Conservation (phyloP, 2,888 invertebrate species). For the Aphodius sticticus region DNA sequence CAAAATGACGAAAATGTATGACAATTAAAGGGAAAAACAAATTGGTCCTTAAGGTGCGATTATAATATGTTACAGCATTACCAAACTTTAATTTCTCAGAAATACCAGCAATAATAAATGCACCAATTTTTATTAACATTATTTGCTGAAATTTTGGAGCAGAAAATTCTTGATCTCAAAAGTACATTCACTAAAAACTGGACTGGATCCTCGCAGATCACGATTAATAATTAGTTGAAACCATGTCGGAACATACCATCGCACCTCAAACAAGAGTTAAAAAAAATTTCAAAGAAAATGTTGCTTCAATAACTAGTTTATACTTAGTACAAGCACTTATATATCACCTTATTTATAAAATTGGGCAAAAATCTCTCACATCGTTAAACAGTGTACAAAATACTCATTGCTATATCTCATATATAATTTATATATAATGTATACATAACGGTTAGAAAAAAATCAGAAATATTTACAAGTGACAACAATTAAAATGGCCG, state of each 20-base stretch:
- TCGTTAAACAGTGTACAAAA: slow-evolving; percentile 34
- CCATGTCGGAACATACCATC: background rate
- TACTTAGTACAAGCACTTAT: slow-evolving; percentile 47
- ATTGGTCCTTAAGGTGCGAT: slow-evolving; percentile 56
- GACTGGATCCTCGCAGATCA: too few relatives aligned
- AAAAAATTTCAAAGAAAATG: slow-evolving; percentile 36
- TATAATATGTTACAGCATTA: slow-evolving; percentile 44
- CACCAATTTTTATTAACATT: too few relatives aligned
- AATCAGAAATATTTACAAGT: slow-evolving; percentile 5
- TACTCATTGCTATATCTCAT: slow-evolving; percentile 27
- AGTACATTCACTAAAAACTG: too few relatives aligned
- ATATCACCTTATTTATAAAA: slow-evolving; percentile 38
- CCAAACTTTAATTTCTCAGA: background rate
- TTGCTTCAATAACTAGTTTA: background rate
- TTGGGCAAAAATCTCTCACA: slow-evolving; percentile 35
- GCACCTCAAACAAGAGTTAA: slow-evolving; percentile 27
- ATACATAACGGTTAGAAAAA: slow-evolving; percentile 25
- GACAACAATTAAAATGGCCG: slow-evolving; percentile 4
- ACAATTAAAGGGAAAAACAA: slow-evolving; percentile 15
- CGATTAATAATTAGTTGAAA: background rate
- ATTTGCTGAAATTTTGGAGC: too few relatives aligned
- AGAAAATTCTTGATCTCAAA: too few relatives aligned
- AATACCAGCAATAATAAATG: too few relatives aligned
- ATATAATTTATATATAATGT: slow-evolving; percentile 14
- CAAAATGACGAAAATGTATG: background rate